Base-by-base conservation (phyloP, 2,888 invertebrate genomes). In the Plagiodera versicolora region DNA sequence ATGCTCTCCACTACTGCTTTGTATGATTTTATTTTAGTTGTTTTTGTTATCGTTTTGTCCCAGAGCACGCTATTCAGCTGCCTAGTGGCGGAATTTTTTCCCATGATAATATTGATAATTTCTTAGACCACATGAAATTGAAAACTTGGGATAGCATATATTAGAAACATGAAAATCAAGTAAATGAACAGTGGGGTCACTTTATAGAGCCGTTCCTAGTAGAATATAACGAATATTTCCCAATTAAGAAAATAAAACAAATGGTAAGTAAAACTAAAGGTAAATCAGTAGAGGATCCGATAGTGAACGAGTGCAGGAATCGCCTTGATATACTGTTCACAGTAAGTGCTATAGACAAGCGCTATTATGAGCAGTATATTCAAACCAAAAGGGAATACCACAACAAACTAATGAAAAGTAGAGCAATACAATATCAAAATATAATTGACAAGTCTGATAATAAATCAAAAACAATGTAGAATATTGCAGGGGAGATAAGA, bases 91-190 rank as follows among this genome's bases (percentile, higher is more conserved):
- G n/a, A n/a, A n/a, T n/a, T n/a, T n/a, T n/a, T n/a, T 49, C 49
- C 14, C 50, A 50, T 9, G 14, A 50, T 18, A 50, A 24, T 18
- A 50, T 50, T 14, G 17, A 50, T 30, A 50, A 50, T 24, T 50
- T 50, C 30, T 17, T 32, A 16, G 9, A 30, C 16, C 6, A 9
- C 9, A 50, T 50, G 14, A 14, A 32, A 28, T 2, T 30, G 8
- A 50, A 50, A 50, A 18, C 8, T 3, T 47, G 47, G 18, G 11
- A 47, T 11, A 47, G 47, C 11, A 18, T 47, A 47, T 47, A 47
- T 47, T 3, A 19, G 11, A 47, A 19, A 47, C 1, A 47, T 18
- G 47, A 16, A 16, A 16, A 47, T 47, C 19, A 18, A 47, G 46
- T 19, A 50, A 24, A 49, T 24, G 32, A 32, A 9, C 11, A 45